Base-by-base conservation (phyloP, 2,888 invertebrate genomes). In the Mechanitis mazaeus region DNA sequence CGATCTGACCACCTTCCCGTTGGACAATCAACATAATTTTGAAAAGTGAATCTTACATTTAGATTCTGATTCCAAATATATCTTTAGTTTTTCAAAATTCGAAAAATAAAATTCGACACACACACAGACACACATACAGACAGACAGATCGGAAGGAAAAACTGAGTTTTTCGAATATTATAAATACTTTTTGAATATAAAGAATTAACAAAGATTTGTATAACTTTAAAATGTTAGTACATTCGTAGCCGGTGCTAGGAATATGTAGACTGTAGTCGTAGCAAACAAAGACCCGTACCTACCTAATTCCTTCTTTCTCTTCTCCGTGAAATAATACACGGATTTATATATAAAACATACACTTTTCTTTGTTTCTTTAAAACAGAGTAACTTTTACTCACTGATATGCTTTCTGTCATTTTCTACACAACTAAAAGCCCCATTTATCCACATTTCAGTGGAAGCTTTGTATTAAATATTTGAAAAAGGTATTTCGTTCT, bases 311-410 rank as follows among this genome's bases (percentile, higher is more conserved):
- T 66, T 58, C 58, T 64, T 50, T 59, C 54, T 55, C 54, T 64
- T 66, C 64, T 58, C 61, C 61, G 60, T 62, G 55, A 64, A 66
- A 66, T 66, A 66, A 66, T 66, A 63, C 66, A 66, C 66, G 59
- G 66, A 61, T 65, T 61, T 66, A 64, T 66, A 66, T 66, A 66
- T 61, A 57, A 64, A 66, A 64, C 64, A 64, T 63, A 65, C 64
- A 61, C 58, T 58, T 50, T 63, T 59, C 64, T 66, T 66, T 66
- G 66, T 66, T 66, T 64, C 64, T 58, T 57, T 64, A 59, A 57
- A 66, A 66, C 60, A 58, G 60, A 60, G 64, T 61, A 61, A 64
- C 66, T 66, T 66, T 61, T 64, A 57, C 58, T 59, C 61, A 60
- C 61, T 64, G 66, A 67, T 63, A 61, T 60, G 64, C 59, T 63